A percentile compares a stretch with the other conserved stretches of the same genome.
Evolutionary conservation across 2,113 vertebrate genomes (phyloP).

Genomic region (Polypterus bichir): DNA sequence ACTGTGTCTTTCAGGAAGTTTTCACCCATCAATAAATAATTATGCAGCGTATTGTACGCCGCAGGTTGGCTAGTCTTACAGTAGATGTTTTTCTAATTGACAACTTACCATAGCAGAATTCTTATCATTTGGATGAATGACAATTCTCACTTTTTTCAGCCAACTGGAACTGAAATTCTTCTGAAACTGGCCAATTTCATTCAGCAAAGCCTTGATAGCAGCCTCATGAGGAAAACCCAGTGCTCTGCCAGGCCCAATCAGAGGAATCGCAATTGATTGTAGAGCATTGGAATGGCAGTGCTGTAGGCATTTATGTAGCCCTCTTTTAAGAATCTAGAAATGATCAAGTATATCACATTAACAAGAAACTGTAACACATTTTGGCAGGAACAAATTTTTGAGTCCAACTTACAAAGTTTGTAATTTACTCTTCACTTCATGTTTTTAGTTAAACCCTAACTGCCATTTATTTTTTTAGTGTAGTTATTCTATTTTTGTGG

Average conservation of each 20-base stretch:
- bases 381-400: too few relatives aligned
- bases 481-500: too few relatives aligned
- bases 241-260: slow-evolving; percentile 27
- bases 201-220: slow-evolving; percentile 24
- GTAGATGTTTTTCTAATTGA: too few relatives aligned
- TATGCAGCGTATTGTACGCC: too few relatives aligned
- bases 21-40: too few relatives aligned
- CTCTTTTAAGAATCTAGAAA: slow-evolving; percentile 26
- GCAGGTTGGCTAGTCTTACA: too few relatives aligned
- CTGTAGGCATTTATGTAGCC: slow-evolving; percentile 19
- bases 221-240: slow-evolving; percentile 28
- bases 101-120: slow-evolving; percentile 27
- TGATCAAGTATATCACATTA: neutral
- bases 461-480: too few relatives aligned
- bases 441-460: too few relatives aligned
- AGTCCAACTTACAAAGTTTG: too few relatives aligned
- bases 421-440: too few relatives aligned
- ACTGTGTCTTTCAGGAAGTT: too few relatives aligned
- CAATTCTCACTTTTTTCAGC: slow-evolving; percentile 22
- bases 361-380: too few relatives aligned
- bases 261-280: slow-evolving; percentile 32
- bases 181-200: slow-evolving; percentile 27
- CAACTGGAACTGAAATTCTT: neutral
- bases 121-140: slow-evolving; percentile 31
- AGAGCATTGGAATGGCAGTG: slow-evolving; percentile 21